A percentile compares a stretch with the other conserved stretches of the same genome.
phyloP scores from a whole-genome alignment of 2,113 vertebrate genomes.

The Stegostoma tigrinum region DNA sequence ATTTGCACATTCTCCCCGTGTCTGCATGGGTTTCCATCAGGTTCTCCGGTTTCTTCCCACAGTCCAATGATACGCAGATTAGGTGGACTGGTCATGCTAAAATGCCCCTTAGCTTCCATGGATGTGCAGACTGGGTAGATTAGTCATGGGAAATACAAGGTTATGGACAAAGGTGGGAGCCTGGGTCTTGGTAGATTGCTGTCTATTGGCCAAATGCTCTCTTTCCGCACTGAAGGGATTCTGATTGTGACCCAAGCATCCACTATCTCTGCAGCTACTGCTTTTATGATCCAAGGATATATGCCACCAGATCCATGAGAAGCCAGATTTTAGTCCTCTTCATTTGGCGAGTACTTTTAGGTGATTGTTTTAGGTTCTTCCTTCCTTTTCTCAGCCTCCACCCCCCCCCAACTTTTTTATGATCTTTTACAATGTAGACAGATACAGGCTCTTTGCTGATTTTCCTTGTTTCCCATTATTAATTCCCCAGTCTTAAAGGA shows the following conservation, averaged over 20 bases:
- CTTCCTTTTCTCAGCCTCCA: not conserved
- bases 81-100: too few relatives aligned
- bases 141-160: too few relatives aligned
- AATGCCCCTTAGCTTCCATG: too few relatives aligned
- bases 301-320: not conserved
- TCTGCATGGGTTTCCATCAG: too few relatives aligned
- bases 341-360: not conserved
- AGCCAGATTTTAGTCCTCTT: not conserved
- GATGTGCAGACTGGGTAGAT: too few relatives aligned
- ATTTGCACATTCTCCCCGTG: too few relatives aligned
- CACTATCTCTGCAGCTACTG: not conserved
- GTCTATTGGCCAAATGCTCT: too few relatives aligned
- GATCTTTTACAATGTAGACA: not conserved
- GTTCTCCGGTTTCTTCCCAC: too few relatives aligned
- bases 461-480: not conserved
- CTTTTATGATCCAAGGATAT: not conserved
- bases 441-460: not conserved
- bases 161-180: too few relatives aligned
- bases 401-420: not conserved
- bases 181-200: too few relatives aligned
- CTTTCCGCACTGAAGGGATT: too few relatives aligned
- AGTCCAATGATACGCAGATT: too few relatives aligned
- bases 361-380: not conserved
- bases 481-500: not conserved
- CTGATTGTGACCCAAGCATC: not conserved